Base-by-base conservation (phyloP, 2,113 vertebrate genomes). In the Cryptoleucopteryx plumbea region DNA sequence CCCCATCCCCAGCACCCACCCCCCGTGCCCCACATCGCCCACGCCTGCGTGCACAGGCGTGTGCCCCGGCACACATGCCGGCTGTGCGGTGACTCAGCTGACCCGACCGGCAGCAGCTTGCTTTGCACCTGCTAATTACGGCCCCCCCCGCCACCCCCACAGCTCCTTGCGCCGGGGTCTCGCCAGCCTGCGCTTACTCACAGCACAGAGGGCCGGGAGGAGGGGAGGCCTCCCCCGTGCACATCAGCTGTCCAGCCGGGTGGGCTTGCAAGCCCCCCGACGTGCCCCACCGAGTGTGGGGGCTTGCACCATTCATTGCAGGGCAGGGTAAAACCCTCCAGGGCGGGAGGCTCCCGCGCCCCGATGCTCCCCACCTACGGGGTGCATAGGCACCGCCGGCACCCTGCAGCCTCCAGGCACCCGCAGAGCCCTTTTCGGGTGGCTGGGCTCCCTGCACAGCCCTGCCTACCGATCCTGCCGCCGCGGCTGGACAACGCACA, bases 221-320 rank as follows among this genome's bases (percentile, higher is more conserved):
- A 42, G 48, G 58, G 21, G 25, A 55, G 21, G 45, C 22, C 53
- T 56, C 65, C 61, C 82, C 59, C 47, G 1, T 0, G 0, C 78
- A 34, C 88, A 53, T n/a, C 72, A 84, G 52, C 80, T 75, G 65
- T 58, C 43, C 34, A 10, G 31, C 18, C 3, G 9, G 25, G 26
- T 16, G 70, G 73, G 48, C 36, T 61, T 47, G 11, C 21, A 25
- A 43, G 22, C 7, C 17, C 47, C 32, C 5, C 11, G 0, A 16
- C 0, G 4, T n/a, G 50, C 21, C 79, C 65, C 21, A 13, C 29
- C 1, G 15, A 15, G 8, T 2, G 2, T 0, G 0, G 66, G 48
- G n/a, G 14, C 16, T 50, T 5, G 25, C 59, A 74, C 40, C 53
- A 38, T 40, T 53, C 40, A 40, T 10, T n/a, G 40, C 34, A 71